Base-by-base conservation (phyloP, 2,888 invertebrate genomes). In the Pemphredon lugubris region DNA sequence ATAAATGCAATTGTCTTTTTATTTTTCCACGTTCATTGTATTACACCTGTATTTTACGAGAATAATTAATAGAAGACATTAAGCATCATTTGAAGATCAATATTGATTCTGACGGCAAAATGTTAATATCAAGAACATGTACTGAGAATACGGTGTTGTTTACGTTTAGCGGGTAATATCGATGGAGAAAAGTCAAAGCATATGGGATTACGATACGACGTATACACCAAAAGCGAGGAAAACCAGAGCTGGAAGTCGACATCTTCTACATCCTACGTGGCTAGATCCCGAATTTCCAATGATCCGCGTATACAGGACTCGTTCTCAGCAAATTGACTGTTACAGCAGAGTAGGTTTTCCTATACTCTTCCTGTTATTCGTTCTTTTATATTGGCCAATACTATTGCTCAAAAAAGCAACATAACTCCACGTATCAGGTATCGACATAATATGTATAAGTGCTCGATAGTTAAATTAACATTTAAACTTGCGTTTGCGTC, bases 241-340 rank as follows among this genome's bases (percentile, higher is more conserved):
- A 18, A 88, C 85, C 51, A 82, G 84, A 32, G 76, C 81, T 0
- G 83, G 85, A 16, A 87, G 87, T 71, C 83, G 83, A 23, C 82
- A 86, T 70, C 82, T 90, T 21, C 68, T 90, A 11, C 88, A 89
- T 66, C 85, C 89, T 4, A 68, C 88, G 0, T 90, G 90, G 90
- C 70, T 88, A 7, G 89, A 90, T 78, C 81, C 86, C 2, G 89
- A 86, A 57, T 77, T 73, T 13, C 65, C 84, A 9, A 73, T 65
- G 20, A 59, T 82, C 44, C 81, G 78, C 2, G 68, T 77, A 6
- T 94, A 94, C 80, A 93, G 94, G 81, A 93, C 95, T n/a, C 91
- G 94, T 79, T 96, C 95, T 93, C 92, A 94, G 58, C 94, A 95
- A 90, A 95, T 96, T 72, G 96, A 96, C 89, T 93, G 93, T 83